Percentiles rank a stretch among this genome's conserved stretches.
Conservation (phyloP, 2,113 vertebrate genomes). For the Recurvirostra avosetta region DNA sequence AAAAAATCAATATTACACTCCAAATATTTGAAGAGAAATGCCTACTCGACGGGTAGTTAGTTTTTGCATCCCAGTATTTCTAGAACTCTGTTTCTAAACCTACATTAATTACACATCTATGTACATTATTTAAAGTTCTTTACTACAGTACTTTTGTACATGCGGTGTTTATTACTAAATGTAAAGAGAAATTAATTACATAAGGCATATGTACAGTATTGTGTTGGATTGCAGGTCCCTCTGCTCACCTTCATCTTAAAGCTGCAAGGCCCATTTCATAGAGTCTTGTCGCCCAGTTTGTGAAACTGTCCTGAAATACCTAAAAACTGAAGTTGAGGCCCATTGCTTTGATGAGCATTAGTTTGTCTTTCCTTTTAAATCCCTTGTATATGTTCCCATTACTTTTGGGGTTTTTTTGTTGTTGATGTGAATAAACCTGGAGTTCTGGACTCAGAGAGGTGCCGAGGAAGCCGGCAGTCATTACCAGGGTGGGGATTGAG, state of each 20-base stretch:
- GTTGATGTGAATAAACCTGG: background rate
- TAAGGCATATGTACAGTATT: slow-evolving; percentile 90
- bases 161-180: slow-evolving; percentile 82
- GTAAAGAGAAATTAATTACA: slow-evolving; percentile 78
- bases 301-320: background rate
- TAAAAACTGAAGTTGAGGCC: slow-evolving; percentile 2
- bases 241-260: slow-evolving; percentile 49
- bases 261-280: slow-evolving; percentile 13
- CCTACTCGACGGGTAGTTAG: slow-evolving; percentile 36
- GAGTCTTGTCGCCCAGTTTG: background rate
- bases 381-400: background rate
- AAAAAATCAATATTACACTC: slow-evolving; percentile 8
- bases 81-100: slow-evolving; percentile 76
- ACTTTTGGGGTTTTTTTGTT: no score
- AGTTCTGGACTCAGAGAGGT: background rate
- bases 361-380: background rate
- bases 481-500: background rate
- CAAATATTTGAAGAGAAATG: slow-evolving; percentile 57
- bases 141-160: slow-evolving; percentile 86
- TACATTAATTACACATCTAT: slow-evolving; percentile 77
- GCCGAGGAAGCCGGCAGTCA: background rate
- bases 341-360: background rate
- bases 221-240: slow-evolving; percentile 38
- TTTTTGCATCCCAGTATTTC: slow-evolving; percentile 81
- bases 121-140: slow-evolving; percentile 85